Conservation (phyloP, 2,797 vertebrate genomes). For the Distichodus sexfasciatus region DNA sequence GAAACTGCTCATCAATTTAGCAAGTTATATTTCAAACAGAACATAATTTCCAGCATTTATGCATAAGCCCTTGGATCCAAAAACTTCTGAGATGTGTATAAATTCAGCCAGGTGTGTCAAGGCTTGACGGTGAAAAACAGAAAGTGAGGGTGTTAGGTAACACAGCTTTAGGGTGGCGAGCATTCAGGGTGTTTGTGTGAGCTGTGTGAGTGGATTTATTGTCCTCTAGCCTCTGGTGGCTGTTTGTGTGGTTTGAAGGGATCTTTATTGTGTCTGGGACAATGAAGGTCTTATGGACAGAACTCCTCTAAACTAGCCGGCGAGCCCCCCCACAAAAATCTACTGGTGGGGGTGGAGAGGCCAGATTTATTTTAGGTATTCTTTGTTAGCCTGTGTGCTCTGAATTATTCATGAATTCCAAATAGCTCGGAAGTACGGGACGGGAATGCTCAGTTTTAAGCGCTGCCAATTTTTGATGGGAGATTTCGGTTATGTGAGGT, state of each 20-base stretch:
- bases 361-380: conserved; percentile 10
- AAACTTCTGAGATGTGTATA: too few relatives aligned
- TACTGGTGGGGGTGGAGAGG: background rate
- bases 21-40: too few relatives aligned
- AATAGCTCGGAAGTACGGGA: background rate
- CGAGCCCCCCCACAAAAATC: background rate
- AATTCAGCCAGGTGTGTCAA: too few relatives aligned
- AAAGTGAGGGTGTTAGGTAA: background rate
- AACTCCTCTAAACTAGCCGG: background rate
- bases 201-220: conserved; percentile 14
- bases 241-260: background rate
- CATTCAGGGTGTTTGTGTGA: conserved; percentile 1
- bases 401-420: conserved; percentile 9
- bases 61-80: too few relatives aligned
- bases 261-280: conserved; percentile 10
- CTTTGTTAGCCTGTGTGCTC: background rate
- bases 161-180: background rate
- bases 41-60: too few relatives aligned
- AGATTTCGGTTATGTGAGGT: conserved; percentile 31
- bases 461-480: conserved; percentile 7
- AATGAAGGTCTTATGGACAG: background rate
- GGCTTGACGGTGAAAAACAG: background rate
- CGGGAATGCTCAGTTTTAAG: conserved; percentile 21
- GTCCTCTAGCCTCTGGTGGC: background rate
- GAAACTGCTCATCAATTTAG: too few relatives aligned